phyloP scores from a whole-genome alignment of 2,888 invertebrate species.

The Anticlea derivata region DNA sequence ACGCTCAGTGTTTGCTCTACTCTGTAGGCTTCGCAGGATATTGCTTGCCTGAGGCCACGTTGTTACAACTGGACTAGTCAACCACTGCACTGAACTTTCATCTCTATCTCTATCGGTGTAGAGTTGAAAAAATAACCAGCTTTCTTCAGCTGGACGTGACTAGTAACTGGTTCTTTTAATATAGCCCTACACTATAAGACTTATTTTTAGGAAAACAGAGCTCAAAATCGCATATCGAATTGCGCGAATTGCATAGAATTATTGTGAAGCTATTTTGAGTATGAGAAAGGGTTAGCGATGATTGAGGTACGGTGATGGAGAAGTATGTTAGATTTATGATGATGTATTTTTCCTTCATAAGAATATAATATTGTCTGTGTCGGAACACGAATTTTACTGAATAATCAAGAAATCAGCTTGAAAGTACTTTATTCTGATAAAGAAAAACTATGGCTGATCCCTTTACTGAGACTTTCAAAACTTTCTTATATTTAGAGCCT shows the following conservation, averaged over 20 bases:
- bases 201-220: neutral
- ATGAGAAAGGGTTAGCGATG: slow-evolving; percentile 18
- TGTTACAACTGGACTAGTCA: slow-evolving; percentile 23
- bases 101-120: neutral
- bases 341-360: slow-evolving; percentile 5
- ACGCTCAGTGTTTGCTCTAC: slow-evolving; percentile 32
- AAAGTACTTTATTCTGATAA: too few species aligned
- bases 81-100: slow-evolving; percentile 3
- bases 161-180: neutral
- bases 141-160: neutral
- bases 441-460: too few species aligned
- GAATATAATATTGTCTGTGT: neutral
- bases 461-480: too few species aligned
- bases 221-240: slow-evolving; percentile 1
- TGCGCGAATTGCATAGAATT: neutral
- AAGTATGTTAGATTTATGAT: slow-evolving; percentile 8
- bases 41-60: slow-evolving; percentile 25
- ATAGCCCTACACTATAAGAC: neutral
- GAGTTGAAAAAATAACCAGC: neutral
- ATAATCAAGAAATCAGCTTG: neutral
- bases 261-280: slow-evolving; percentile 7
- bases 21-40: slow-evolving; percentile 29
- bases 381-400: neutral
- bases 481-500: too few species aligned
- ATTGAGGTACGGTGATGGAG: slow-evolving; percentile 16